Evolutionary conservation across 1,140 invertebrate genomes (phyloP), one percentile per base, ranked within the genome.

Genomic region (Lasioglossum baleicum): DNA sequence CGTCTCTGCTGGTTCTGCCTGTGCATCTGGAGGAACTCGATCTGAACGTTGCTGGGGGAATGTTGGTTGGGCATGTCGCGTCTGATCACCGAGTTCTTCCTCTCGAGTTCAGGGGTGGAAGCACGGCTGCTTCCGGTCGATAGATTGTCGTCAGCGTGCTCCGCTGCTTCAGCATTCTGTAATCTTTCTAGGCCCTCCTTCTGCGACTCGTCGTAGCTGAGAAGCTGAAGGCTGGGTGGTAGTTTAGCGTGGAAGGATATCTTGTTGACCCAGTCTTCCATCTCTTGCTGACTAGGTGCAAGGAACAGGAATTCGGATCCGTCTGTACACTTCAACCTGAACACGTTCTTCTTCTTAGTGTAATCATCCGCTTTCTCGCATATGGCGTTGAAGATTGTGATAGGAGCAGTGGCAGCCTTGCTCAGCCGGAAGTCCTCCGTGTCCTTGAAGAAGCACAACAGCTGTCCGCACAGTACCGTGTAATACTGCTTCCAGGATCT

Each of bases 361-460:
- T 99, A 99, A 92, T 99, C 98, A 64, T 96, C 95, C 2, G 98
- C 98, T 58, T 96, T 95, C 81, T 96, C 95, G 93, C 97, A 98
- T 63, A 94, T 94, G 3, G 97, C 97, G 82, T 98, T 97, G 80
- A 97, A 95, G 69, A 99, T 96, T 68, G 96, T 97, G 7, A 99
- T 95, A 0, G 98, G 98, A 0, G 98, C 96, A 5, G 96, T 96
- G 0, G 97, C 96, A 0, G 97, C 97, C 93, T 99, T 98, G 85
- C 96, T 96, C 75, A 96, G 95, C 63, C 95, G 94, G 92, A 99
- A 99, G 94, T 98, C 98, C 80, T 96, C 96, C 88, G 97, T 96
- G 90, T 99, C 98, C 90, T 98, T 98, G 94, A 99, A 99, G 96
- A 99, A 99, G 93, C 98, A 99, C 35, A 99, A 93, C 77, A 99